Evolutionary conservation across 2,113 vertebrate genomes (phyloP), one percentile per base, ranked within the genome.

Genomic region (Megaptera novaeangliae): DNA sequence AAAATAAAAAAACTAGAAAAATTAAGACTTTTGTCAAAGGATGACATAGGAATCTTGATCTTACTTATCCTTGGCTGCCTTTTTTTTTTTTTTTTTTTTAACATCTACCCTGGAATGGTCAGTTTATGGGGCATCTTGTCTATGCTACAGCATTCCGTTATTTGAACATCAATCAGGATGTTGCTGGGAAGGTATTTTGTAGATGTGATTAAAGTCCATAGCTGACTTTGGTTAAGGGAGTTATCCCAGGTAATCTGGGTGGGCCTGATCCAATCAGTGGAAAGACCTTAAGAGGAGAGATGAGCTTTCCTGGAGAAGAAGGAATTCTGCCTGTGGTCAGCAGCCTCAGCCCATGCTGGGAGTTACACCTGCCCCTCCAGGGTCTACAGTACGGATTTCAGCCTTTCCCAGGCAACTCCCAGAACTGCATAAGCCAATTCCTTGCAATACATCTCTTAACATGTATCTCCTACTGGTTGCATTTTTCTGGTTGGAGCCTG

Each of bases 1-100:
- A 3, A 21, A 55, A 20, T 18, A 41, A 46, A 68, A 25, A 71
- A 74, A 29, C 20, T 11, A 71, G 89, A 72, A 94, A 96, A 63
- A 84, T 77, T 25, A 88, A 87, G 80, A 55, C 34, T 83, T 55
- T 44, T 36, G 18, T 84, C 31, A 88, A 91, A 63, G 49, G 68
- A 59, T n/a, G 89, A 41, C 46, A 66, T 1, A 61, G n/a, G 18
- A 29, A 34, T 77, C 69, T n/a, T 64, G 41, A 93, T 72, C 55
- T 41, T 78, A 49, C 77, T 71, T 94, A 59, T 90, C 57, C 44
- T 46, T 72, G n/a, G 29, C 4, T 39, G 39, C 6, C 71, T 34
- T 29, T 44, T 5, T 72, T 41, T 39, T 80, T 68, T 59, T 14
- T 39, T 36, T 69, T 27, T 78, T 71, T 72, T 66, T 11, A 59